Evolutionary conservation across 2,888 invertebrate species (phyloP).

Genomic region (Autographa pulchrina): DNA sequence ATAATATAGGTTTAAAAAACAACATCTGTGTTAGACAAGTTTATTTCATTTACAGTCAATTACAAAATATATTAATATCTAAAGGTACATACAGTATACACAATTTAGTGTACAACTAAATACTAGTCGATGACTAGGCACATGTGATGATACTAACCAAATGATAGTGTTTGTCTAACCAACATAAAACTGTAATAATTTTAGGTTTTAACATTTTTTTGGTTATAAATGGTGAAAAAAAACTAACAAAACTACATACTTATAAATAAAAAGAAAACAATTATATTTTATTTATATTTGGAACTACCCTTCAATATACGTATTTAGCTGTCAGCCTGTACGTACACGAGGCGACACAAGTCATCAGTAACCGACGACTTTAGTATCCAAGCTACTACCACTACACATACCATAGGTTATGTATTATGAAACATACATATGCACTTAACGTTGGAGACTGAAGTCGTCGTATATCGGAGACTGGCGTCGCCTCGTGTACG

Average conservation of each 20-base stretch:
- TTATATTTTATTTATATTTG: background rate
- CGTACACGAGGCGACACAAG: too few species aligned
- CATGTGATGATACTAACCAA: conserved; percentile 33
- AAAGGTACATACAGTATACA: conserved; percentile 55
- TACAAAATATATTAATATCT: conserved; percentile 62
- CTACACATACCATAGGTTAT: too few species aligned
- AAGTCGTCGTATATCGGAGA: too few species aligned
- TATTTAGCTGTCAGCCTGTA: too few species aligned
- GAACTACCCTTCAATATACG: background rate
- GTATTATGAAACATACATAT: too few species aligned
- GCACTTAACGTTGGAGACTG: too few species aligned
- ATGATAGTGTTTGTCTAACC: background rate
- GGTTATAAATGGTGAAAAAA: background rate
- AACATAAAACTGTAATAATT: background rate
- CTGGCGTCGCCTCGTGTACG: too few species aligned
- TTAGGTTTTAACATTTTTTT: background rate
- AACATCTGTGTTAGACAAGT: conserved; percentile 38
- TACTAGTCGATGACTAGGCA: conserved; percentile 67
- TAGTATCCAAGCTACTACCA: too few species aligned
- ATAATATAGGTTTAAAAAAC: background rate
- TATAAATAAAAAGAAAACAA: conserved; percentile 1
- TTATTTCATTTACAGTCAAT: conserved; percentile 61
- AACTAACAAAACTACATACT: conserved; percentile 1
- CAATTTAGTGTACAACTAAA: conserved; percentile 49
- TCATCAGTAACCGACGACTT: too few species aligned